Evolutionary conservation across 2,888 invertebrate genomes (phyloP).

Genomic region (Galerucella calmariensis): DNA sequence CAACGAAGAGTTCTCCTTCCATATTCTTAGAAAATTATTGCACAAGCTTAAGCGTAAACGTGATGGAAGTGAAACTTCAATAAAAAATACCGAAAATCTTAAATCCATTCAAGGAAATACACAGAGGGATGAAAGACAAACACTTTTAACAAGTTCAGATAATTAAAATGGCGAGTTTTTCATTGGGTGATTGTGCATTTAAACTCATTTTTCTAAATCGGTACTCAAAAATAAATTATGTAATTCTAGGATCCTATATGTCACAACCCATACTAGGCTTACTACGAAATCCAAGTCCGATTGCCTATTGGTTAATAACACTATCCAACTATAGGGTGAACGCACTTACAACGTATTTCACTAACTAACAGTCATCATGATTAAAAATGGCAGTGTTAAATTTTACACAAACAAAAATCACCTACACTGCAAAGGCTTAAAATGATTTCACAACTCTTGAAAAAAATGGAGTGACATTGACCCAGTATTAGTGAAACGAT

Average conservation of each 20-base stretch:
- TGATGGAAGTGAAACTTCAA: no score
- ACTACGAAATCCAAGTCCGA: slow-evolving; percentile 16
- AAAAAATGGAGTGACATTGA: slow-evolving; percentile 45
- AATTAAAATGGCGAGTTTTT: not conserved
- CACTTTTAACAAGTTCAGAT: no score
- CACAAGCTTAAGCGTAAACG: no score
- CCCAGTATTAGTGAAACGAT: slow-evolving; percentile 42
- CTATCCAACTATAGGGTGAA: slow-evolving; percentile 22
- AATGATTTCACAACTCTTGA: slow-evolving; percentile 24
- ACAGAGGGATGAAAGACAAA: no score
- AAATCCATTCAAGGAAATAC: no score
- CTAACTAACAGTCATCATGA: slow-evolving; percentile 31
- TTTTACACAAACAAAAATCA: slow-evolving; percentile 43
- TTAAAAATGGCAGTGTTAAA: slow-evolving; percentile 50
- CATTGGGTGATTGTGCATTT: not conserved
- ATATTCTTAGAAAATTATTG: not conserved
- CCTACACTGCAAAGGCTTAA: slow-evolving; percentile 48
- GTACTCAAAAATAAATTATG: slow-evolving; percentile 3
- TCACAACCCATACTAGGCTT: slow-evolving; percentile 9
- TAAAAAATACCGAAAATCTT: no score
- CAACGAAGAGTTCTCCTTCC: not conserved
- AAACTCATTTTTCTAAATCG: slow-evolving; percentile 5
- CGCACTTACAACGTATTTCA: slow-evolving; percentile 28
- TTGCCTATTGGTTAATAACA: slow-evolving; percentile 31
- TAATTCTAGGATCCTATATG: slow-evolving; percentile 18